phyloP scores from a whole-genome alignment of 2,797 vertebrate species.

The Crocodylus rhombifer region DNA sequence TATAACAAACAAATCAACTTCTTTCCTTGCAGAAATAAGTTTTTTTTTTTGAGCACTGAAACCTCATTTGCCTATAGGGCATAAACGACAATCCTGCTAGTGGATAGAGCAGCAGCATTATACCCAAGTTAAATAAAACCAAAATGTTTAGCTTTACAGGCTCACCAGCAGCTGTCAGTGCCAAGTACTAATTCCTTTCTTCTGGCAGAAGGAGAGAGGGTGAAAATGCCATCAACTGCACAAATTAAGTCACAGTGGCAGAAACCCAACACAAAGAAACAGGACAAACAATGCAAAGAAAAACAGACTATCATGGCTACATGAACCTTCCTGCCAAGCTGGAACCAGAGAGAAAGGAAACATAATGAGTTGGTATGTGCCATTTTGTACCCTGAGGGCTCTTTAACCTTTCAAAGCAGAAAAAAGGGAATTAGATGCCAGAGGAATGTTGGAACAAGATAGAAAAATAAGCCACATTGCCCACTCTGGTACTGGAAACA shows the following conservation, averaged over 20 bases:
- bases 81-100: constrained; percentile 38
- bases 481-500: not conserved
- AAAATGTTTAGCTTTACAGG: constrained; percentile 62
- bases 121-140: constrained; percentile 60
- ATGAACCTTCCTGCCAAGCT: constrained; percentile 51
- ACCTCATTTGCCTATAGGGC: constrained; percentile 45
- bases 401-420: not conserved
- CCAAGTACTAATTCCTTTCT: constrained; percentile 64
- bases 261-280: constrained; percentile 58
- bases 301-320: constrained; percentile 40
- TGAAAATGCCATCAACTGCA: constrained; percentile 41
- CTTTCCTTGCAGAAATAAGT: constrained; percentile 21
- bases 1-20: constrained; percentile 51
- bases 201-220: constrained; percentile 67
- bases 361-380: constrained; percentile 45
- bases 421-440: not conserved
- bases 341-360: constrained; percentile 16
- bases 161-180: constrained; percentile 49
- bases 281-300: constrained; percentile 42
- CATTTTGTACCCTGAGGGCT: constrained; percentile 36
- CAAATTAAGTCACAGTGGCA: constrained; percentile 71
- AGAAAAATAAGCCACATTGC: not conserved
- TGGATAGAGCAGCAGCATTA: constrained; percentile 53
- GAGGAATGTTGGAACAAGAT: not conserved
- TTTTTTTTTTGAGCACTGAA: constrained; percentile 16